Evolutionary conservation across 2,797 vertebrate genomes (phyloP).

Genomic region (Clarias fuscus): DNA sequence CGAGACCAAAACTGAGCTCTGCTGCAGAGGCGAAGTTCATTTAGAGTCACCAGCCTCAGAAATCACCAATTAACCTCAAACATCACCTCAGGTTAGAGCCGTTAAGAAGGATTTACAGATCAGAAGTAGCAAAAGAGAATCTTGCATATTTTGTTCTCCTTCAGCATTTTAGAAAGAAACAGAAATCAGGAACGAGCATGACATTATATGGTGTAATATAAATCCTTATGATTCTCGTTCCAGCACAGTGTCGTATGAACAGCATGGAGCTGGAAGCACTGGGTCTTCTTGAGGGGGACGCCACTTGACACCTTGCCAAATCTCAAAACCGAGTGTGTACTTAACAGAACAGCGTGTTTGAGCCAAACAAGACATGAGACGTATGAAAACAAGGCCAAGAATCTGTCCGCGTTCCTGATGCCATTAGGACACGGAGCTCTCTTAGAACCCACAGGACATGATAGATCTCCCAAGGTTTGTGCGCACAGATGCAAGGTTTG

Average conservation of each 20-base stretch:
- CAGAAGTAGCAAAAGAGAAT: too few species aligned
- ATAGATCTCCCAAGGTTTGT: constrained; percentile 2
- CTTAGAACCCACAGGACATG: constrained; percentile 31
- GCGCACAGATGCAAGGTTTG: background rate
- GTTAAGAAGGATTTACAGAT: too few species aligned
- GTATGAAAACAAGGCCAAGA: constrained; percentile 13
- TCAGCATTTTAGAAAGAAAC: too few species aligned
- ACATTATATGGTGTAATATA: too few species aligned
- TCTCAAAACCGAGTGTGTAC: background rate
- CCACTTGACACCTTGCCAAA: constrained; percentile 1
- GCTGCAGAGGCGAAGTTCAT: too few species aligned
- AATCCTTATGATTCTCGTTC: background rate
- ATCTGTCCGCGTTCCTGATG: constrained; percentile 28
- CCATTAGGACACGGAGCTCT: constrained; percentile 16
- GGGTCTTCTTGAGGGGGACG: background rate
- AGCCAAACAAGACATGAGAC: background rate
- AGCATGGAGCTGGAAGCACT: background rate
- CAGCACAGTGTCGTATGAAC: background rate
- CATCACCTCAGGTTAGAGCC: too few species aligned
- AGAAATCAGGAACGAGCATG: too few species aligned
- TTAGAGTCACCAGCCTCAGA: too few species aligned
- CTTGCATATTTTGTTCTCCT: too few species aligned
- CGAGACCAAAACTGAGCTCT: too few species aligned
- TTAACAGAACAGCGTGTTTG: background rate
- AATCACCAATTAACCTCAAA: too few species aligned